Evolutionary conservation across 2,888 invertebrate species (phyloP).

Genomic region (Anoplius nigerrimus): DNA sequence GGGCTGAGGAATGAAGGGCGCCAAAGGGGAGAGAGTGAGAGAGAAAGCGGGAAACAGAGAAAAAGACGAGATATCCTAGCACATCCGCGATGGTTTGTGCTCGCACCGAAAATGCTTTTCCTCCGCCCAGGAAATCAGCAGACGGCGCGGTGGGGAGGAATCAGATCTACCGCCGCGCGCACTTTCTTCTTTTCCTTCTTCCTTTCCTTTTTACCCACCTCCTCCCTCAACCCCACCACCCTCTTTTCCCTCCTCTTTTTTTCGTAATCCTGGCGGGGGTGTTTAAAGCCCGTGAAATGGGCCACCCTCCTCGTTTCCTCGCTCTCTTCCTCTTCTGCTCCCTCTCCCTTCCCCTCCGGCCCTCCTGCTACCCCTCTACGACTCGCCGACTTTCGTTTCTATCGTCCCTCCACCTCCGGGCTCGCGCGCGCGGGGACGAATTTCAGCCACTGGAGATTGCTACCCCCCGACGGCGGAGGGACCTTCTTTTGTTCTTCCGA

Average conservation of each 20-base stretch:
- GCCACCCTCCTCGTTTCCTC: constrained; percentile 16
- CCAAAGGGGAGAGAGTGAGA: constrained; percentile 16
- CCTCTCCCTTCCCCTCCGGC: neutral
- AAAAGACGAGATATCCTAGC: constrained; percentile 29
- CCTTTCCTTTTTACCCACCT: neutral
- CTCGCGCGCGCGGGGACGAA: neutral
- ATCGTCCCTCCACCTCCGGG: neutral
- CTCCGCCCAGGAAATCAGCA: constrained; percentile 35
- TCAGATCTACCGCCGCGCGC: neutral
- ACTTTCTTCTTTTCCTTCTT: neutral
- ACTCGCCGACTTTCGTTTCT: neutral
- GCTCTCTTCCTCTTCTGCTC: constrained; percentile 22
- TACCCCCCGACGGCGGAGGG: too few relatives aligned
- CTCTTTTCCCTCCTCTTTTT: constrained; percentile 2
- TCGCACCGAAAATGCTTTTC: constrained; percentile 14
- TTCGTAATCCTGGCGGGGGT: constrained; percentile 20
- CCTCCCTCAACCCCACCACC: too few relatives aligned
- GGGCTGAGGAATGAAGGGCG: constrained; percentile 9
- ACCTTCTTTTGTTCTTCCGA: too few relatives aligned
- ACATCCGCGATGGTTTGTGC: constrained; percentile 27
- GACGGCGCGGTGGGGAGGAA: constrained; percentile 15
- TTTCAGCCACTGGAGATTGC: too few relatives aligned
- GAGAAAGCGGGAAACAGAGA: constrained; percentile 20
- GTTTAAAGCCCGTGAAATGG: constrained; percentile 55
- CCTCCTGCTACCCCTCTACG: too few relatives aligned